These are phyloP conservation scores for Lamprotornis superbus DNA, from an alignment of 2,113 vertebrate genomes.

Conservation along the genomic window DNA sequence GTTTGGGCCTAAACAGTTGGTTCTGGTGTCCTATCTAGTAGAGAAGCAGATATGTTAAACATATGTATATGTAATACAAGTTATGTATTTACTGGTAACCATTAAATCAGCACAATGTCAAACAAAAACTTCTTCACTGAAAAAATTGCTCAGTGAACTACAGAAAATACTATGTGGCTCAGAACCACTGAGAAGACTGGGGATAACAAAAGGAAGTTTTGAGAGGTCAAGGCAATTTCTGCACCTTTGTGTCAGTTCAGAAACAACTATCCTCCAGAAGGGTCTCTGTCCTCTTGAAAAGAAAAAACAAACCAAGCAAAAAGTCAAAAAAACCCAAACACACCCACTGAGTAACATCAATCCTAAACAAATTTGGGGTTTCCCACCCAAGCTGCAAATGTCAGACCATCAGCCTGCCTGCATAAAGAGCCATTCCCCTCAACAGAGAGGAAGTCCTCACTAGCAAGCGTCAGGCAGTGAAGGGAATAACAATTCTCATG, in stretches of 20 bases:
- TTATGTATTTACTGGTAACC: neutral
- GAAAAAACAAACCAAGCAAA: neutral
- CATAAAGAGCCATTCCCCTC: neutral
- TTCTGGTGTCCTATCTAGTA: neutral
- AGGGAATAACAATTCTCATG: neutral
- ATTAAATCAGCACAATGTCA: neutral
- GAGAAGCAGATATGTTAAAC: neutral
- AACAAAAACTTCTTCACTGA: neutral
- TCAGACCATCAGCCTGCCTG: neutral
- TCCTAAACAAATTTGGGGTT: neutral
- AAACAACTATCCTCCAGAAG: neutral
- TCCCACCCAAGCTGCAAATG: neutral
- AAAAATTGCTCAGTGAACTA: neutral
- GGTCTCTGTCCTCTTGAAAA: neutral
- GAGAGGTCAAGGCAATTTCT: neutral
- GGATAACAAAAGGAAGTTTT: neutral
- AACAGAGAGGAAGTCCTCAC: neutral
- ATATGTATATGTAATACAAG: neutral
- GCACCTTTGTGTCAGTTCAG: neutral
- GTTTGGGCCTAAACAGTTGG: neutral
- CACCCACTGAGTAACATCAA: neutral
- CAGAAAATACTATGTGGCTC: neutral
- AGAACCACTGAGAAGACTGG: neutral
- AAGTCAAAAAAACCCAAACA: neutral
- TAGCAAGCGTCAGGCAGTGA: neutral